These are phyloP conservation scores for Lontra canadensis DNA, from an alignment of 2,113 vertebrate genomes.

Conservation along the genomic window DNA sequence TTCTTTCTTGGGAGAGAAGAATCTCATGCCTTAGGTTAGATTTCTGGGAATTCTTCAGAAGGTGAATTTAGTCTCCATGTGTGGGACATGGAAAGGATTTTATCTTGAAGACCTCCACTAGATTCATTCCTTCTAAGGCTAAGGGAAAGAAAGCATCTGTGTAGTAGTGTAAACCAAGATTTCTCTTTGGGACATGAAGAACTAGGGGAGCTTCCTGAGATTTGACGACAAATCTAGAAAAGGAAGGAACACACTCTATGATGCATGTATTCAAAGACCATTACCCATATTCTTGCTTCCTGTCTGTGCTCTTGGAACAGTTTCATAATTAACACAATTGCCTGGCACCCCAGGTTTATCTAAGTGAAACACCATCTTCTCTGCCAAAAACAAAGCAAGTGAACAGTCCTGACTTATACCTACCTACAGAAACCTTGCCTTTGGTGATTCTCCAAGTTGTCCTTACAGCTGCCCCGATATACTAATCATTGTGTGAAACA, in stretches of 20 bases:
- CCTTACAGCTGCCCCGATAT: background rate
- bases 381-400: slow-evolving; percentile 26
- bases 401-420: slow-evolving; percentile 39
- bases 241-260: background rate
- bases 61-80: background rate
- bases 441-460: slow-evolving; percentile 45
- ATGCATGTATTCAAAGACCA: background rate
- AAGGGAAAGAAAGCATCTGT: background rate
- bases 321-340: slow-evolving; percentile 47
- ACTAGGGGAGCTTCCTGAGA: background rate
- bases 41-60: slow-evolving; percentile 6
- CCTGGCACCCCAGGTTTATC: background rate
- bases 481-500: background rate
- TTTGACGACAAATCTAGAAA: slow-evolving; percentile 24
- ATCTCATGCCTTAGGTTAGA: slow-evolving; percentile 23
- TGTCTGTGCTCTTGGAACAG: slow-evolving; percentile 30
- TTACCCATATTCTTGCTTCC: slow-evolving; percentile 12
- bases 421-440: background rate
- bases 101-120: background rate
- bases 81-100: background rate
- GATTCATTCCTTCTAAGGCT: background rate
- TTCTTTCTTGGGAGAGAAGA: background rate
- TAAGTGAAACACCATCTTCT: slow-evolving; percentile 36
- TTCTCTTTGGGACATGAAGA: background rate
- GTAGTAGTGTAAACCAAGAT: background rate